Evolutionary conservation across 2,888 invertebrate genomes (phyloP).

Genomic region (Apodemia mormo): DNA sequence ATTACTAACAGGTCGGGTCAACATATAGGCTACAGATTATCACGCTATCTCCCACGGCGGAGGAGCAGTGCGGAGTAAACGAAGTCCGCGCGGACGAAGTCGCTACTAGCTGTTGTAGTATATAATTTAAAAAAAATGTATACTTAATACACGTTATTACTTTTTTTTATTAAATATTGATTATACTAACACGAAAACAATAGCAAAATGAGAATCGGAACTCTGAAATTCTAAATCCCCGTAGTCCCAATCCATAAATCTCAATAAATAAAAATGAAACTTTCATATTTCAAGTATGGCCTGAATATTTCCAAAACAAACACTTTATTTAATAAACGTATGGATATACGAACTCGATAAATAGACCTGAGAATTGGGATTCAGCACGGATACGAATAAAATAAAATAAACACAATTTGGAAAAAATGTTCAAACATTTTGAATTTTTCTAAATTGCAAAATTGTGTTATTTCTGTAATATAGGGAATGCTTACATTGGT

Average conservation of each 20-base stretch:
- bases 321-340: conserved; percentile 14
- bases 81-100: too few species aligned
- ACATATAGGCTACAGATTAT: too few species aligned
- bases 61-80: too few species aligned
- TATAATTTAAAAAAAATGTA: too few species aligned
- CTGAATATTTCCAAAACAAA: conserved; percentile 9
- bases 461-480: not conserved
- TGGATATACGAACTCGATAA: conserved; percentile 9
- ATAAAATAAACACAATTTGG: conserved; percentile 3
- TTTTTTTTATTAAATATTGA: too few species aligned
- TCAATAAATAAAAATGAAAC: conserved; percentile 16
- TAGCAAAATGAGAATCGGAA: not conserved
- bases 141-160: too few species aligned
- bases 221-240: not conserved
- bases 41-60: too few species aligned
- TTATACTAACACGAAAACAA: not conserved
- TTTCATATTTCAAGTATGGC: conserved; percentile 8
- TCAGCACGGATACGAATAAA: not conserved
- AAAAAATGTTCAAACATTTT: not conserved
- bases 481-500: not conserved
- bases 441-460: not conserved
- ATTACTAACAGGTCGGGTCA: too few species aligned
- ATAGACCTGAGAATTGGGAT: conserved; percentile 16
- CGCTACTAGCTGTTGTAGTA: too few species aligned
- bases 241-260: conserved; percentile 12